Evolutionary conservation across 2,797 vertebrate genomes (phyloP), one percentile per base, ranked within the genome.

Genomic region (Argya squamiceps): DNA sequence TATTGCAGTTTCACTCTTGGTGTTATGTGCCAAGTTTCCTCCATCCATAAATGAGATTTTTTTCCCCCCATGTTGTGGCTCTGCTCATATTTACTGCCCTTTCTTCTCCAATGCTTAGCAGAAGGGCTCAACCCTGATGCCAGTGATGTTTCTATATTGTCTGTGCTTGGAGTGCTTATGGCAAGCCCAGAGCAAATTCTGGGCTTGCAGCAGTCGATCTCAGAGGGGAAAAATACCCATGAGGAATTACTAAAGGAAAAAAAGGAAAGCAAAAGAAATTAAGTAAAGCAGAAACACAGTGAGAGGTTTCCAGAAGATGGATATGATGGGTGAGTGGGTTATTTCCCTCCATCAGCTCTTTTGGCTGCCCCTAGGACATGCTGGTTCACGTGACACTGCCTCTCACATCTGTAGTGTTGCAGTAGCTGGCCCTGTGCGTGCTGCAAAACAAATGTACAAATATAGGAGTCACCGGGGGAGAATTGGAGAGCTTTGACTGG

Each of bases 281-380:
- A 82, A 70, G 60, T 59, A 26, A 69, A 93, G 75, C 53, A 70
- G 68, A 83, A 92, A 53, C 67, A 44, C 34, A 5, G 26, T 16
- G 70, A 80, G 87, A 85, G 68, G 27, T 46, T 93, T 80, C 60
- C 37, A 67, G 53, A 46, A 75, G 44, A 36, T 74, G 75, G 68
- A 19, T 59, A 9, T 77, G 84, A 37, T 84, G 93, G 29, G 86
- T 52, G 75, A 77, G 58, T 36, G 41, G 65, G 58, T 78, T 88
- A 62, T 95, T 88, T 90, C 69, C 53, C 39, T 94, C 79, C 73
- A 55, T 88, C 88, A 80, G 87, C 87, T 85, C 82, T 89, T 95
- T 76, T 77, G 76, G 82, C 79, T 93, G 74, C 79, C 92, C 71
- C 53, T 70, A 71, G 94, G 94, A 86, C 65, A 47, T 32, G 55